A percentile compares a stretch with the other conserved stretches of the same genome.
These are phyloP conservation scores for Numenius arquata DNA, from an alignment of 2,113 vertebrate species.

Conservation along the genomic window DNA sequence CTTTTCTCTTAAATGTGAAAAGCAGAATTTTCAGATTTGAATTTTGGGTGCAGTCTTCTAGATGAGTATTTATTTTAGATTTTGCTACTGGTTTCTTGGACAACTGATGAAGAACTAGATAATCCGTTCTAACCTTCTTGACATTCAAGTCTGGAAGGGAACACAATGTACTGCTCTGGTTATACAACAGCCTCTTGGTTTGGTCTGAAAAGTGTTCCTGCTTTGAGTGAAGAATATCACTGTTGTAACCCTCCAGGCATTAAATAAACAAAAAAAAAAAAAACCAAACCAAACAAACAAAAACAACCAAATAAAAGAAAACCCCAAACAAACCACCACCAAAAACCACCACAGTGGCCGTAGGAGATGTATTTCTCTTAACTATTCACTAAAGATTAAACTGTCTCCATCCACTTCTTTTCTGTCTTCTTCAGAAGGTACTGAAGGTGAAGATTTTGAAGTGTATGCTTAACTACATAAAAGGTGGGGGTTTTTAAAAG, in stretches of 20 bases:
- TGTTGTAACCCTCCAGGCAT: background rate
- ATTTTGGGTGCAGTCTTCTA: background rate
- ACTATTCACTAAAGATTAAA: background rate
- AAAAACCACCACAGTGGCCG: background rate
- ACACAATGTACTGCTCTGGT: background rate
- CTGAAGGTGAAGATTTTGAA: background rate
- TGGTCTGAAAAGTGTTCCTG: background rate
- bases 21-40: background rate
- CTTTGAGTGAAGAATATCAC: background rate
- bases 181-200: background rate
- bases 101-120: background rate
- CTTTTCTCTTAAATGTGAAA: background rate
- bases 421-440: background rate
- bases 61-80: background rate
- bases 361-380: background rate
- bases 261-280: background rate
- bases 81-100: background rate
- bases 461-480: background rate
- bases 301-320: background rate
- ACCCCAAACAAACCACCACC: background rate
- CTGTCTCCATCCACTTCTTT: background rate
- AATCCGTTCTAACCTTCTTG: background rate
- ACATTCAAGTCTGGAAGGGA: background rate
- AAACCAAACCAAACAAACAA: background rate
- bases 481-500: accelerated